Percentiles rank a stretch among this genome's conserved stretches.
phyloP scores from a whole-genome alignment of 2,113 vertebrate species.

The Oreocharis arfaki region DNA sequence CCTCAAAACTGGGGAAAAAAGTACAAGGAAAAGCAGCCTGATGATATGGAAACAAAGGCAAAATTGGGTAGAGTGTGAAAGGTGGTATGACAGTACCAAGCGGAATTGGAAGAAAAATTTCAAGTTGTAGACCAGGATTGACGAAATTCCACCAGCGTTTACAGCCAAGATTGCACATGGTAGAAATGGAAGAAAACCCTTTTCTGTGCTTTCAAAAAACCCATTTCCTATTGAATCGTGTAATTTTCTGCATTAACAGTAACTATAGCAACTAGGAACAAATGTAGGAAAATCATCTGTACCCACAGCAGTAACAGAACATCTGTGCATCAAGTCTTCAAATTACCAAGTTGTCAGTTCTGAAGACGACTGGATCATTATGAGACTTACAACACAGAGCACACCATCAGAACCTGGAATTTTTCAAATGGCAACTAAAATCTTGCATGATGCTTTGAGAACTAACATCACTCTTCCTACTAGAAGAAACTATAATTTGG shows the following conservation, averaged over 20 bases:
- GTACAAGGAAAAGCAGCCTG: neutral
- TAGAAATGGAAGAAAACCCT: neutral
- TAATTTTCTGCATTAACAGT: neutral
- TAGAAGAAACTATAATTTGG: neutral
- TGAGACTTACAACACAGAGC: neutral
- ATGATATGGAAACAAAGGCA: neutral
- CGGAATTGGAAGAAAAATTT: neutral
- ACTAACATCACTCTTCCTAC: neutral
- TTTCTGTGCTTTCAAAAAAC: neutral
- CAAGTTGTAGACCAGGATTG: neutral
- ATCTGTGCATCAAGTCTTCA: neutral
- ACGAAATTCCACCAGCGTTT: neutral
- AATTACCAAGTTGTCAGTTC: neutral
- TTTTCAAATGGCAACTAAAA: neutral
- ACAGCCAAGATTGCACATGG: neutral
- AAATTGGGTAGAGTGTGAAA: neutral
- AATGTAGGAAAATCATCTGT: neutral
- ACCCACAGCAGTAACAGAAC: neutral
- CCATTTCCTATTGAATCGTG: neutral
- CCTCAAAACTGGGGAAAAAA: accelerated
- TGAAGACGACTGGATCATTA: neutral
- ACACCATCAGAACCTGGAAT: neutral
- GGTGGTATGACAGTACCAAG: neutral
- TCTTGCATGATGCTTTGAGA: neutral
- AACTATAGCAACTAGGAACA: conserved; percentile 17